Evolutionary conservation across 2,888 invertebrate genomes (phyloP).

Genomic region (Tipula unca): DNA sequence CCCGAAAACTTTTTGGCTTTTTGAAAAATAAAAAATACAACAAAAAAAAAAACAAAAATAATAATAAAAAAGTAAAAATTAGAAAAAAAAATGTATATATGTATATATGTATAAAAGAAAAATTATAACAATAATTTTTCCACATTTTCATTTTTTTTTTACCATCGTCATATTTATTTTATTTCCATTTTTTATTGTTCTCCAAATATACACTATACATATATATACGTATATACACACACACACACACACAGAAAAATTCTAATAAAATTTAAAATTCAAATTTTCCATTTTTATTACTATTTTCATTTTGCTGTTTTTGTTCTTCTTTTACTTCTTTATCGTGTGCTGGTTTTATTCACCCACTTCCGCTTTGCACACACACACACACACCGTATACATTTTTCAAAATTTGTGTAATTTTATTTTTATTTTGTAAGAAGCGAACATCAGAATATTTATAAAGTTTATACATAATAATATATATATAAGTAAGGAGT

Average conservation of each 20-base stretch:
- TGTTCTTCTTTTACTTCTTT: not conserved
- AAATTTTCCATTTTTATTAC: not conserved
- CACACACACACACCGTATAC: not conserved
- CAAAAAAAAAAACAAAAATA: not conserved
- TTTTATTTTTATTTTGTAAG: not conserved
- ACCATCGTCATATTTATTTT: constrained; percentile 8
- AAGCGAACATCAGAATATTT: not conserved
- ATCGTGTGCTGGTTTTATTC: not conserved
- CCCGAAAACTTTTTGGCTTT: not conserved
- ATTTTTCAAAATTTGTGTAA: not conserved
- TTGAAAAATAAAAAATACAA: not conserved
- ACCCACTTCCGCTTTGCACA: not conserved
- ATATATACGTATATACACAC: not conserved
- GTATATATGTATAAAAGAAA: not conserved
- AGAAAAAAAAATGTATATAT: too few species aligned
- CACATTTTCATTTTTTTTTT: constrained; percentile 1
- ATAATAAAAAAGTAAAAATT: too few species aligned
- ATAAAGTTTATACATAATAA: too few species aligned
- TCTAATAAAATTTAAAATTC: constrained; percentile 14
- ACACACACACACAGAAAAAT: not conserved
- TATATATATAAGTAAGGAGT: too few species aligned
- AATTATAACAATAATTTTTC: constrained; percentile 14
- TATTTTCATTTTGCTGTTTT: not conserved
- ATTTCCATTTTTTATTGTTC: constrained; percentile 14
- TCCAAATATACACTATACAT: not conserved